phyloP scores from a whole-genome alignment of 2,888 invertebrate species.

The Amblyteles armatorius region DNA sequence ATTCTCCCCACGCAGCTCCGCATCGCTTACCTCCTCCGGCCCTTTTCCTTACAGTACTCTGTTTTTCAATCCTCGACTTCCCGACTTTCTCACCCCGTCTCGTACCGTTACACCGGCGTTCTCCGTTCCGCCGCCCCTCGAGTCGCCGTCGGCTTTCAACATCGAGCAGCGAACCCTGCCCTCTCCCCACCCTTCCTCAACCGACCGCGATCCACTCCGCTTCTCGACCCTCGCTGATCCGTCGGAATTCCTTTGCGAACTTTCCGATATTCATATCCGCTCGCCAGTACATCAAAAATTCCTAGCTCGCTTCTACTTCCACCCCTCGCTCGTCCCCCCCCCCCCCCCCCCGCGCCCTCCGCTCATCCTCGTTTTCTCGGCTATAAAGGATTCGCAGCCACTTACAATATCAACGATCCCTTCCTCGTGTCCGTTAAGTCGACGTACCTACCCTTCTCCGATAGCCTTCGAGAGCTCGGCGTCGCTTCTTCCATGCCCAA shows the following conservation, averaged over 20 bases:
- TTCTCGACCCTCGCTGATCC: slow-evolving; percentile 72
- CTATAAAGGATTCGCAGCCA: slow-evolving; percentile 83
- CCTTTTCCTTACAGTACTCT: slow-evolving; percentile 26
- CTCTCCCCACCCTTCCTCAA: neutral
- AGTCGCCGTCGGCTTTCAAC: slow-evolving; percentile 29
- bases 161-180: slow-evolving; percentile 24
- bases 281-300: slow-evolving; percentile 83
- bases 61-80: slow-evolving; percentile 35
- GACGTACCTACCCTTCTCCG: slow-evolving; percentile 29
- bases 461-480: slow-evolving; percentile 5
- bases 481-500: slow-evolving; percentile 5
- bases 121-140: slow-evolving; percentile 20
- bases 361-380: slow-evolving; percentile 76
- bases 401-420: slow-evolving; percentile 81
- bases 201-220: slow-evolving; percentile 60
- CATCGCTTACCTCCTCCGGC: slow-evolving; percentile 13
- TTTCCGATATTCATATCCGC: slow-evolving; percentile 84
- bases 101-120: slow-evolving; percentile 6
- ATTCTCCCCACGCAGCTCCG: slow-evolving; percentile 20
- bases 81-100: slow-evolving; percentile 23
- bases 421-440: slow-evolving; percentile 50
- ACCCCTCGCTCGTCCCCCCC: slow-evolving; percentile 23
- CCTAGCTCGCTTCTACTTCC: slow-evolving; percentile 77
- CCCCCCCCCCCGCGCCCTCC: slow-evolving; percentile 58
- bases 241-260: slow-evolving; percentile 83